Percentiles rank a stretch among this genome's conserved stretches.
Evolutionary conservation across 1,140 invertebrate genomes (phyloP).

Genomic region (Nymphalis io): DNA sequence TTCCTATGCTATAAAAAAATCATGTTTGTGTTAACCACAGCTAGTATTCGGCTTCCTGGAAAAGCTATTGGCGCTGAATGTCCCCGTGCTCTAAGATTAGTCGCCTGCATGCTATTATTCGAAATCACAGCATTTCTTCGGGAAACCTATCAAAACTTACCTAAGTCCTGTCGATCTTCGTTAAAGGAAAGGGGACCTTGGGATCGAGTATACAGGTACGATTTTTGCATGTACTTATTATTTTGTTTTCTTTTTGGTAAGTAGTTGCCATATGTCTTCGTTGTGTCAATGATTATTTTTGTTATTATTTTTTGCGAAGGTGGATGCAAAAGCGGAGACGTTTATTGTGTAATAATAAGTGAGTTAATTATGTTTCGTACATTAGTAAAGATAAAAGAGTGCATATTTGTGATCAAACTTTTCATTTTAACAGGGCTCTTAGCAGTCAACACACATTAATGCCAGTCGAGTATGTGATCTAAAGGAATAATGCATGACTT

Average conservation of each 20-base stretch:
- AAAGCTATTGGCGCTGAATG: constrained; percentile 86
- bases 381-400: constrained; percentile 68
- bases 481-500: constrained; percentile 76
- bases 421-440: constrained; percentile 80
- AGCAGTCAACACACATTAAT: constrained; percentile 81
- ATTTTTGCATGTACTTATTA: constrained; percentile 40
- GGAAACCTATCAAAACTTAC: constrained; percentile 94
- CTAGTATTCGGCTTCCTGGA: constrained; percentile 92
- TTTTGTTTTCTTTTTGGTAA: constrained; percentile 56
- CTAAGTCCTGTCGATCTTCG: constrained; percentile 86
- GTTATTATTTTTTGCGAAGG: constrained; percentile 78
- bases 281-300: constrained; percentile 73
- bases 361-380: constrained; percentile 75
- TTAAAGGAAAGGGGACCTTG: constrained; percentile 88
- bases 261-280: constrained; percentile 58
- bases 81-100: constrained; percentile 94
- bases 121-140: constrained; percentile 98
- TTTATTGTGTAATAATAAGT: constrained; percentile 79
- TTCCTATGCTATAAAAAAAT: no score
- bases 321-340: constrained; percentile 78
- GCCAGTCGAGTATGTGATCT: constrained; percentile 79
- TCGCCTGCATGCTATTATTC: constrained; percentile 95
- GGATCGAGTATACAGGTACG: constrained; percentile 87
- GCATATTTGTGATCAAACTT: constrained; percentile 73
- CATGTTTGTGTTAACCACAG: constrained; percentile 71